A percentile compares a stretch with the other conserved stretches of the same genome.
Conservation (phyloP, 1,140 invertebrate genomes). For the Pinna nobilis region DNA sequence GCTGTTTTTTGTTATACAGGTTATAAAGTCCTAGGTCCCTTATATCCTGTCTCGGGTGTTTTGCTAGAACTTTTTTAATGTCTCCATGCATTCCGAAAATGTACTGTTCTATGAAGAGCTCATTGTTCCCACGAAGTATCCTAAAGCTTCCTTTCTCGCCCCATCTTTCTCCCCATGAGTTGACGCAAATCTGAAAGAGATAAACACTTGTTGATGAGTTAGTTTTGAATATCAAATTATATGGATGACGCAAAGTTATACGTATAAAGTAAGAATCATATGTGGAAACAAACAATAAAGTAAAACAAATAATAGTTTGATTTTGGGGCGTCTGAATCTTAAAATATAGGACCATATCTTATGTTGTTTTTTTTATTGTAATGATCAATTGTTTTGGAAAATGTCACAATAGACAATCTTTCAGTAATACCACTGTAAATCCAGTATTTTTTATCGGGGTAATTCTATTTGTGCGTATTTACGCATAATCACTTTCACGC, state of each 20-base stretch:
- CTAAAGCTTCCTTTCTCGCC: conserved; percentile 34
- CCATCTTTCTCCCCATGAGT: conserved; percentile 38
- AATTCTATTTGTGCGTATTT: too few species aligned
- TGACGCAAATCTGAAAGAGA: conserved; percentile 20
- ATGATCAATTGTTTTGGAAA: too few species aligned
- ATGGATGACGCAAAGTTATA: background rate
- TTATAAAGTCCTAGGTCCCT: conserved; percentile 11
- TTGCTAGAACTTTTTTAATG: background rate
- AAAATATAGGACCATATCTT: too few species aligned
- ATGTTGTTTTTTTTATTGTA: too few species aligned
- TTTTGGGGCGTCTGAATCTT: background rate
- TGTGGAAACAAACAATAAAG: background rate
- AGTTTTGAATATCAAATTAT: background rate
- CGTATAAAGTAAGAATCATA: background rate
- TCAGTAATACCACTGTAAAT: too few species aligned
- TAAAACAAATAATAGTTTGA: background rate
- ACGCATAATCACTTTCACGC: too few species aligned
- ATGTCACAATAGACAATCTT: too few species aligned
- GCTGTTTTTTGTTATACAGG: conserved; percentile 17
- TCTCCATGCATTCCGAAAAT: conserved; percentile 16
- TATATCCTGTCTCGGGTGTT: conserved; percentile 1
- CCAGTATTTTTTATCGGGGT: too few species aligned
- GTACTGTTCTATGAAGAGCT: conserved; percentile 24
- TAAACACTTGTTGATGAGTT: too few species aligned
- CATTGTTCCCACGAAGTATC: conserved; percentile 25